Conservation (phyloP, 2,888 invertebrate genomes). For the Cryptophagus acutangulus region DNA sequence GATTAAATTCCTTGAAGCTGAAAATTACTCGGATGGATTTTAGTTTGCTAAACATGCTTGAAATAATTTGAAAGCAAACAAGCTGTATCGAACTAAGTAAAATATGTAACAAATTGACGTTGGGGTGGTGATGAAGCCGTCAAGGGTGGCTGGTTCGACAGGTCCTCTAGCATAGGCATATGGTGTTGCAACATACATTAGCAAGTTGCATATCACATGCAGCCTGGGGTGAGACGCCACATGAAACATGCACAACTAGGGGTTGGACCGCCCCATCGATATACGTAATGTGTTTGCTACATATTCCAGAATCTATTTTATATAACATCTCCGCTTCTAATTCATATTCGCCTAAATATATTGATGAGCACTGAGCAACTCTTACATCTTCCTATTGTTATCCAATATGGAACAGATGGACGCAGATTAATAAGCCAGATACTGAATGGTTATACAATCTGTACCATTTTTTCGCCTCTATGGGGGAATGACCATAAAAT, state of each 20-base stretch:
- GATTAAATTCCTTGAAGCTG: conserved; percentile 9
- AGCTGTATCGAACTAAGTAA: conserved; percentile 23
- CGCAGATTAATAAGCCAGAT: too few species aligned
- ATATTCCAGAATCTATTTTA: conserved; percentile 32
- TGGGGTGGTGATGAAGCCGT: conserved; percentile 34
- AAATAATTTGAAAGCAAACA: conserved; percentile 26
- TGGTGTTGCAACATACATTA: conserved; percentile 47
- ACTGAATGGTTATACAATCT: too few species aligned
- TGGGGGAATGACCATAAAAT: too few species aligned
- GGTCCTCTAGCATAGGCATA: conserved; percentile 42
- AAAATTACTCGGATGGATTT: conserved; percentile 16
- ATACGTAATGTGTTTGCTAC: conserved; percentile 34
- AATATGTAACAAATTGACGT: conserved; percentile 32
- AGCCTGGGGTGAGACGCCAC: conserved; percentile 35
- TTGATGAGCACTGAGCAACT: background rate
- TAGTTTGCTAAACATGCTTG: conserved; percentile 20
- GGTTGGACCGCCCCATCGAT: conserved; percentile 40
- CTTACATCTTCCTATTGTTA: too few species aligned
- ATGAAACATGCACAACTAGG: conserved; percentile 44
- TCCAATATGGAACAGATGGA: too few species aligned
- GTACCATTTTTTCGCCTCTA: too few species aligned
- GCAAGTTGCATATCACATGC: conserved; percentile 42
- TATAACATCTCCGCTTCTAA: conserved; percentile 1
- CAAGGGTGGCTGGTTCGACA: conserved; percentile 38
- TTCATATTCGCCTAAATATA: background rate